A percentile compares a stretch with the other conserved stretches of the same genome.
phyloP scores from a whole-genome alignment of 2,888 invertebrate species.

The Watsonalla cultraria region DNA sequence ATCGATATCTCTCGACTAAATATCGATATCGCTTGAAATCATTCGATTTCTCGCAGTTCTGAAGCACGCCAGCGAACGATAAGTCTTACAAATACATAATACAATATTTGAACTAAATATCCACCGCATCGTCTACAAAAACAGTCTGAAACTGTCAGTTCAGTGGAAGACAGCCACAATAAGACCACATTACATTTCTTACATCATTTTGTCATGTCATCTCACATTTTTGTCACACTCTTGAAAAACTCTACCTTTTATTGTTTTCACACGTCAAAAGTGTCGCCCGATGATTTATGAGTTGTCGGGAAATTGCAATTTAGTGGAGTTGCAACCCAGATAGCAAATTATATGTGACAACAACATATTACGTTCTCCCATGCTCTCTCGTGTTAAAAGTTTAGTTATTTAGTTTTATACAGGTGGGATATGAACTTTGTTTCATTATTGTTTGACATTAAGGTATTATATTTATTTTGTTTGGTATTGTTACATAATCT shows the following conservation, averaged over 20 bases:
- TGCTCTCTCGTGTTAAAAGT: background rate
- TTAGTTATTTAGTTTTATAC: background rate
- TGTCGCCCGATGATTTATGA: conserved; percentile 31
- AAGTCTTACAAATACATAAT: no score
- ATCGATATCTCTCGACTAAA: no score
- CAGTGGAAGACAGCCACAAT: background rate
- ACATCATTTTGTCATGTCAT: background rate
- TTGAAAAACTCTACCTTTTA: conserved; percentile 13
- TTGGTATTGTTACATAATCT: no score
- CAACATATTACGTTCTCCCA: conserved; percentile 22
- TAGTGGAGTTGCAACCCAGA: conserved; percentile 38
- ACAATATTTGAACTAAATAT: no score
- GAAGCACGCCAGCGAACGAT: no score
- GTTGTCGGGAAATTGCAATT: conserved; percentile 34
- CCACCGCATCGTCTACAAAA: background rate
- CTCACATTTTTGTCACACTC: conserved; percentile 5
- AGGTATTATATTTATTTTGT: no score
- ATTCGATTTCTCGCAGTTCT: no score
- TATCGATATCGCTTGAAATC: no score
- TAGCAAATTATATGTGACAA: conserved; percentile 19
- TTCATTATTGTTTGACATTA: no score
- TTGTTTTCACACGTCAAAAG: conserved; percentile 29
- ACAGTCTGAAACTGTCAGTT: background rate
- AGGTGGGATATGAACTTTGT: no score
- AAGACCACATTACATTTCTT: background rate